Evolutionary conservation across 2,113 vertebrate genomes (phyloP).

Genomic region (Microcebus lehilahytsara): DNA sequence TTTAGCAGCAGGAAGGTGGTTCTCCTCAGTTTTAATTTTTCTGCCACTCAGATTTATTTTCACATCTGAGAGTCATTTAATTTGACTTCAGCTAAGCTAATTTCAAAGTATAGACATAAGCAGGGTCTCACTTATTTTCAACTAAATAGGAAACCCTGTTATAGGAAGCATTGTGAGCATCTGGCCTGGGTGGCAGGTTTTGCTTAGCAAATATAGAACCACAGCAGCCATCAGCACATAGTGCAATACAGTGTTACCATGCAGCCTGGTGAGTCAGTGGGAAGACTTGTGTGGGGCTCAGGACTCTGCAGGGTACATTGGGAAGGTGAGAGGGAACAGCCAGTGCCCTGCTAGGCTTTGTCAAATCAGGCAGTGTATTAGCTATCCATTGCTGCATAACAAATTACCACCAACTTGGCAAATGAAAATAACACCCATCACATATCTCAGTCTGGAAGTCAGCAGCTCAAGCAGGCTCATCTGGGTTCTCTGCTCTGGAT

Average conservation of each 20-base stretch:
- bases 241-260: neutral
- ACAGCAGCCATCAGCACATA: neutral
- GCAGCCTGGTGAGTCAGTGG: neutral
- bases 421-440: neutral
- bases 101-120: conserved; percentile 58
- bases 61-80: conserved; percentile 64
- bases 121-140: conserved; percentile 50
- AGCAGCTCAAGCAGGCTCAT: neutral
- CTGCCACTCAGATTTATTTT: conserved; percentile 58
- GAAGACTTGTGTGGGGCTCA: neutral
- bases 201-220: neutral
- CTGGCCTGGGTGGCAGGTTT: neutral
- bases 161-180: neutral
- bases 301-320: too few species aligned
- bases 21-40: conserved; percentile 45
- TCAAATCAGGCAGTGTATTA: neutral
- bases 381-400: too few species aligned
- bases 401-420: neutral
- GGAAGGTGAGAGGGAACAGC: accelerated
- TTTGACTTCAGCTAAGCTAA: conserved; percentile 50
- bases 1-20: conserved; percentile 49
- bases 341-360: neutral
- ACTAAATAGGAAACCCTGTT: neutral
- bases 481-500: neutral
- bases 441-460: too few species aligned